Evolutionary conservation across 2,888 invertebrate genomes (phyloP), one percentile per base, ranked within the genome.

Genomic region (Synergus itoensis): DNA sequence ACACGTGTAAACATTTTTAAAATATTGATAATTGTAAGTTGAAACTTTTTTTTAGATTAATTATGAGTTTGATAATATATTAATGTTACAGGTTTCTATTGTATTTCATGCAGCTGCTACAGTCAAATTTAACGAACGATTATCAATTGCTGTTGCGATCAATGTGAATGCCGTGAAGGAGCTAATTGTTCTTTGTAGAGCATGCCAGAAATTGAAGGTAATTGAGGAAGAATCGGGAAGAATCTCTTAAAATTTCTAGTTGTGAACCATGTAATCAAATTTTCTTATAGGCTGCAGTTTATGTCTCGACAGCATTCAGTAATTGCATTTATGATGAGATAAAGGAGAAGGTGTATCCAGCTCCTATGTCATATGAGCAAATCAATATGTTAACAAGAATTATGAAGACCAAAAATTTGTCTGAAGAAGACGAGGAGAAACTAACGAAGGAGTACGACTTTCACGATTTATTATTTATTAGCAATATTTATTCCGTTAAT

Each of bases 221-320:
- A 36, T 9, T 73, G 8, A 18, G 36, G 28, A 14, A 18, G 18
- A 60, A 60, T 60, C 18, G 9, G 18, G 28, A 28, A 28, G 28
- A 28, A 28, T 28, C 28, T 28, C 28, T 28, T 28, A 28, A 28
- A 28, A 28, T 28, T 3, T 28, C 28, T 28, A 28, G 28, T 28
- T 45, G 5, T 9, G 7, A 28, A 43, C 4, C 12, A 18, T 65
- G n/a, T 36, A 21, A 16, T 9, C 8, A 0, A 16, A 12, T 45
- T 67, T 12, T 21, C 79, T 76, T 79, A 21, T 92, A 95, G 95
- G 94, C 94, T 0, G 88, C 95, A 43, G 94, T 97, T 86, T 96
- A 97, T 91, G 95, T 97, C 60, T 97, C 96, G 1, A 97, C 97
- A 0, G 97, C 97, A 0, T 97, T 96, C 89, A 95, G 96, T 2